Base-by-base conservation (phyloP, 2,888 invertebrate species). In the Sclerodermus sp. region DNA sequence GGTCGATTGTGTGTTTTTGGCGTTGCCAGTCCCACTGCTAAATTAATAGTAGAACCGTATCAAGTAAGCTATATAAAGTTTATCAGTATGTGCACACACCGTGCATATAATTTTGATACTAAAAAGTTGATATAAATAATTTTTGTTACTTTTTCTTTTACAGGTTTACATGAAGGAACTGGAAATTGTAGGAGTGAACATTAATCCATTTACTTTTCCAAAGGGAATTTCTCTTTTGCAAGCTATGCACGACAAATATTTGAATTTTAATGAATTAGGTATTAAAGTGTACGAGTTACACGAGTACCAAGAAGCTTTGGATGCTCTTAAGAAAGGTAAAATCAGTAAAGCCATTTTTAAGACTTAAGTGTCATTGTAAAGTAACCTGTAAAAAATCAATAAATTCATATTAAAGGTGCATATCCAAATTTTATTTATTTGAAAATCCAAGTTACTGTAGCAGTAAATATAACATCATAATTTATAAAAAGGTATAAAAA, bases 1-100 rank as follows among this genome's bases (percentile, higher is more conserved):
- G 89, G 87, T 0, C 86, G 85, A 60, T 82, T 88, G 39, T 84
- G 87, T 4, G 76, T 88, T 23, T 89, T 89, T 62, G 89, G 89
- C 1, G 87, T 88, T 48, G 85, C 87, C 10, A 78, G 80, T 58
- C 84, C 84, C 1, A 73, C 80, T 45, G 77, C 80, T 3, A 80
- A 73, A 62, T 74, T 84, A 10, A 76, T 76, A 67, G 55, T 78
- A 36, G 60, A 64, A 49, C 77, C 77, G 4, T 77, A 65, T 46
- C 62, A 73, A 51, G 77, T 73, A 59, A 39, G n/a, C n/a, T n/a
- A n/a, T n/a, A n/a, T n/a, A n/a, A n/a, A n/a, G n/a, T n/a, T n/a
- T n/a, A n/a, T n/a, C n/a, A n/a, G n/a, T n/a, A n/a, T n/a, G n/a
- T n/a, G n/a, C n/a, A n/a, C n/a, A n/a, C n/a, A n/a, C n/a, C n/a